phyloP scores from a whole-genome alignment of 2,888 invertebrate species.

The Phrixothrix hirtus region DNA sequence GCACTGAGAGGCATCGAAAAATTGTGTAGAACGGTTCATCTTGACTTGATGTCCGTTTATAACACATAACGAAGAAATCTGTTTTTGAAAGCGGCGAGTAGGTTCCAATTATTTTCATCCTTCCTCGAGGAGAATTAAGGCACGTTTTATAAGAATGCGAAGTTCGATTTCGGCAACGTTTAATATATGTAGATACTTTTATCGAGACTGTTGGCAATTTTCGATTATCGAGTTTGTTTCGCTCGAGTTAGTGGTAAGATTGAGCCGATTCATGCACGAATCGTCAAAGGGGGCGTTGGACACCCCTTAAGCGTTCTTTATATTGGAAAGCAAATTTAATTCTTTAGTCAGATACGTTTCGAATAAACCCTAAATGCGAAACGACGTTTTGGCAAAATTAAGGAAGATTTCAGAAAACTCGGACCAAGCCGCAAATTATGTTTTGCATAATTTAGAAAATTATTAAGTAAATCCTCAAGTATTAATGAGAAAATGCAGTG shows the following conservation, averaged over 20 bases:
- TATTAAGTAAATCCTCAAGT: conserved; percentile 26
- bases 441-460: conserved; percentile 27
- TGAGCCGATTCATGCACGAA: conserved; percentile 25
- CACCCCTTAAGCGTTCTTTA: background rate
- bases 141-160: conserved; percentile 13
- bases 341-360: background rate
- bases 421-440: conserved; percentile 12
- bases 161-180: conserved; percentile 16
- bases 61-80: conserved; percentile 10
- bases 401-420: background rate
- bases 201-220: conserved; percentile 25
- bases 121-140: conserved; percentile 8
- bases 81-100: conserved; percentile 4
- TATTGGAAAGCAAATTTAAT: background rate
- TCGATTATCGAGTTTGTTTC: conserved; percentile 28
- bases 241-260: conserved; percentile 26
- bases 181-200: conserved; percentile 22
- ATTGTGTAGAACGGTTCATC: conserved; percentile 1
- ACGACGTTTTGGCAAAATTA: background rate
- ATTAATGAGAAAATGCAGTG: conserved; percentile 27
- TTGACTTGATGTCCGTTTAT: conserved; percentile 2
- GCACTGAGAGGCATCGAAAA: conserved; percentile 15
- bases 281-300: conserved; percentile 13
- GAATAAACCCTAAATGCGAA: background rate
- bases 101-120: background rate